A percentile compares a stretch with the other conserved stretches of the same genome.
Conservation (phyloP, 2,888 invertebrate species). For the Asteroscopus sphinx region DNA sequence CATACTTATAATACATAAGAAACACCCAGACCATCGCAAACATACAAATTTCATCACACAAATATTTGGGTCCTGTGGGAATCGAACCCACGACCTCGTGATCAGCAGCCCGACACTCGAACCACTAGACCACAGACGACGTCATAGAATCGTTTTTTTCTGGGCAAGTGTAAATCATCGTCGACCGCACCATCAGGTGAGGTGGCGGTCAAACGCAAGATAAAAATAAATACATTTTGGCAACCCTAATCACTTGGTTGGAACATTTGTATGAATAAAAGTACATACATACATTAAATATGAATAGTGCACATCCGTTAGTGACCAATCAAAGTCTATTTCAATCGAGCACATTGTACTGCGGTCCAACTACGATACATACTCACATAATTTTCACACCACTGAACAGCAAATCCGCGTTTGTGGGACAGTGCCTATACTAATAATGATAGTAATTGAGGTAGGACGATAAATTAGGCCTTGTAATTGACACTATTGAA, state of each 20-base stretch:
- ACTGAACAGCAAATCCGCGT: slow-evolving; percentile 30
- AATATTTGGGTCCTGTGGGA: no score
- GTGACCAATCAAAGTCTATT: slow-evolving; percentile 47
- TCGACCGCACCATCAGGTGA: no score
- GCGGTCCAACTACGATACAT: slow-evolving; percentile 11
- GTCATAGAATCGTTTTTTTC: no score
- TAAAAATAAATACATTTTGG: no score
- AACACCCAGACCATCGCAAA: no score
- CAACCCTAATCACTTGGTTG: neutral
- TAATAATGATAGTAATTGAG: slow-evolving; percentile 10
- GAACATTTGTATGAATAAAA: slow-evolving; percentile 14
- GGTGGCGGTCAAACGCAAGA: no score
- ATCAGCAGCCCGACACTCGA: no score
- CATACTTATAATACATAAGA: no score
- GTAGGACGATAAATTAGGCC: neutral
- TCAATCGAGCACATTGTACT: slow-evolving; percentile 46
- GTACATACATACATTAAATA: slow-evolving; percentile 9
- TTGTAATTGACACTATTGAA: slow-evolving; percentile 17
- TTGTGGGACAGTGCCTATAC: slow-evolving; percentile 10
- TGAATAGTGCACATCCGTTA: slow-evolving; percentile 49
- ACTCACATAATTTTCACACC: slow-evolving; percentile 22
- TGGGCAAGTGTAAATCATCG: no score
- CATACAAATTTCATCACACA: no score
- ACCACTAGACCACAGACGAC: no score
- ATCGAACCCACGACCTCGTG: no score